Evolutionary conservation across 2,888 invertebrate genomes (phyloP), one percentile per base, ranked within the genome.

Genomic region (Eupelmus urozonus): DNA sequence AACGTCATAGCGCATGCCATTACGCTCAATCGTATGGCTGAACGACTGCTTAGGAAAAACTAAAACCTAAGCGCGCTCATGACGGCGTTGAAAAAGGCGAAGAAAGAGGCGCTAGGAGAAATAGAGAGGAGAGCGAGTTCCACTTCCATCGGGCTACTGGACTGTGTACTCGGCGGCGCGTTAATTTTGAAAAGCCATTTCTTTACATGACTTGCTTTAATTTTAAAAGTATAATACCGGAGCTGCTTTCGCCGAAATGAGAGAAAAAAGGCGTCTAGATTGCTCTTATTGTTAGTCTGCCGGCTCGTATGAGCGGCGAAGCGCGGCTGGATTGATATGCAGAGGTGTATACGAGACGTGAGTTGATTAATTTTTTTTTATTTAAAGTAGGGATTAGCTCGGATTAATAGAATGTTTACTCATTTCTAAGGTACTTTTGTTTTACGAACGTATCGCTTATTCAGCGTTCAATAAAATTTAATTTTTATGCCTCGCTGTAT

Each of bases 141-240:
- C 27, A 70, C 70, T 65, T 70, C 29, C 53, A 75, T 45, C 4
- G 45, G 13, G 16, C 9, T 34, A 34, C 34, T 34, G 34, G n/a
- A 34, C 34, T 34, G 5, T 3, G 34, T 27, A 53, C 49, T n/a
- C n/a, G 5, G 27, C 23, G 20, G 29, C 7, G 29, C 20, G 63
- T 70, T 76, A 49, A 65, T 71, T 76, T 71, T 49, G 65, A 70
- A 76, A 59, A 65, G 62, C 63, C 49, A 59, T 70, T 65, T 57
- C 45, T 70, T 65, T 25, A 62, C 69, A 69, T 76, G 70, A 63
- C 57, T 76, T 51, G 70, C 76, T 63, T 63, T 70, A 63, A 70
- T 70, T 76, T 76, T 70, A 63, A 62, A 63, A 70, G 69, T 70
- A 55, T 62, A 62, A 60, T 73, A 49, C 9, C 51, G 20, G 1